These are phyloP conservation scores for Brachirus orientalis DNA, from an alignment of 2,113 vertebrate species.

Conservation along the genomic window DNA sequence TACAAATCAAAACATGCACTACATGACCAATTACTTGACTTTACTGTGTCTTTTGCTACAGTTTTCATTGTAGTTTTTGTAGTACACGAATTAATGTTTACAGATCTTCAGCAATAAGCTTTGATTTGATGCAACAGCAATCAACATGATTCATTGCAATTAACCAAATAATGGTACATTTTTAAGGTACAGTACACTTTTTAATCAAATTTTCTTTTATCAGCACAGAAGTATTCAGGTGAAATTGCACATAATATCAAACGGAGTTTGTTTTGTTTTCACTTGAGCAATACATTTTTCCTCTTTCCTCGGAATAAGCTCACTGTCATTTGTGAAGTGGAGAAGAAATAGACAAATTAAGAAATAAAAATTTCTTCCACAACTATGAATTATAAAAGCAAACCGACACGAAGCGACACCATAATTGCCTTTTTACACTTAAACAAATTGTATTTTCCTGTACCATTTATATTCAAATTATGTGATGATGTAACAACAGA, in stretches of 20 bases:
- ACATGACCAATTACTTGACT: slow-evolving; percentile 14
- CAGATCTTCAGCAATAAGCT: slow-evolving; percentile 25
- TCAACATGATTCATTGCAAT: neutral
- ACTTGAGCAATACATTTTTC: too few species aligned
- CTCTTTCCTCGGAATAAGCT: too few species aligned
- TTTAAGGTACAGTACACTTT: neutral
- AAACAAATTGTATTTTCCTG: neutral
- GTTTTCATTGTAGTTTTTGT: slow-evolving; percentile 1
- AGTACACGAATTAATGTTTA: slow-evolving; percentile 7
- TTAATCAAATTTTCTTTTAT: too few species aligned
- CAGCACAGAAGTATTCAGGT: neutral
- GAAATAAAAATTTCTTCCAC: neutral
- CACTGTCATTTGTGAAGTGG: too few species aligned
- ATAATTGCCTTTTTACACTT: slow-evolving; percentile 5
- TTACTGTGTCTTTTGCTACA: neutral
- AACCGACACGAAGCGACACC: neutral
- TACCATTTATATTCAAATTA: neutral
- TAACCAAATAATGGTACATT: neutral
- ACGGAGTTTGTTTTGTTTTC: neutral
- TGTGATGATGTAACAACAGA: neutral
- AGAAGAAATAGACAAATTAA: neutral
- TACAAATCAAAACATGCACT: slow-evolving; percentile 21
- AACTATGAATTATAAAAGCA: too few species aligned
- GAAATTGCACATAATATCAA: neutral
- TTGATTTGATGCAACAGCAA: slow-evolving; percentile 15